phyloP scores from a whole-genome alignment of 2,113 vertebrate species.

The Etheostoma cragini region DNA sequence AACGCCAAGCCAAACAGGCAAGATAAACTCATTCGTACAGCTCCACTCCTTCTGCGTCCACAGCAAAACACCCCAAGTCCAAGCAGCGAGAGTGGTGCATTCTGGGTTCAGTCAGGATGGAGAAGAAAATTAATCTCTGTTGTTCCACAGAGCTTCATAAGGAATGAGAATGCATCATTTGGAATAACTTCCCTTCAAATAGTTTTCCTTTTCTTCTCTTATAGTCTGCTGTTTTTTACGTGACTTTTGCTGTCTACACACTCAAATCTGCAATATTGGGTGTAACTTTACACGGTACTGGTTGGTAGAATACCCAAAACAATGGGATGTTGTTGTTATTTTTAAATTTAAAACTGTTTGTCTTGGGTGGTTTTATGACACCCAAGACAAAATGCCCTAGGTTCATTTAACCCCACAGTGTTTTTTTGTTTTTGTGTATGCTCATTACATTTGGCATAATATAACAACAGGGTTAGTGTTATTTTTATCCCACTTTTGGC shows the following conservation, averaged over 20 bases:
- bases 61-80: slow-evolving; percentile 26
- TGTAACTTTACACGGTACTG: not conserved
- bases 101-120: slow-evolving; percentile 66
- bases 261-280: not conserved
- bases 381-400: not conserved
- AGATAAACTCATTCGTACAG: slow-evolving; percentile 70
- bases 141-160: slow-evolving; percentile 49
- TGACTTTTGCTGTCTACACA: not conserved
- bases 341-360: not conserved
- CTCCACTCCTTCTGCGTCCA: slow-evolving; percentile 43
- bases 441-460: not conserved
- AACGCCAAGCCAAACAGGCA: slow-evolving; percentile 80
- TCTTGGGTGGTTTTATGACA: not conserved
- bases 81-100: slow-evolving; percentile 59
- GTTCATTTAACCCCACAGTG: not conserved
- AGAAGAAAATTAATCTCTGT: slow-evolving; percentile 61
- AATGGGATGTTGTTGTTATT: not conserved
- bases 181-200: slow-evolving; percentile 52
- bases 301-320: not conserved
- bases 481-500: not conserved
- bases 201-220: slow-evolving; percentile 39
- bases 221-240: slow-evolving; percentile 2
- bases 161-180: slow-evolving; percentile 44
- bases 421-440: not conserved
- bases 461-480: not conserved